Conservation (phyloP, 2,113 vertebrate genomes). For the Cricetomys ansorgei region DNA sequence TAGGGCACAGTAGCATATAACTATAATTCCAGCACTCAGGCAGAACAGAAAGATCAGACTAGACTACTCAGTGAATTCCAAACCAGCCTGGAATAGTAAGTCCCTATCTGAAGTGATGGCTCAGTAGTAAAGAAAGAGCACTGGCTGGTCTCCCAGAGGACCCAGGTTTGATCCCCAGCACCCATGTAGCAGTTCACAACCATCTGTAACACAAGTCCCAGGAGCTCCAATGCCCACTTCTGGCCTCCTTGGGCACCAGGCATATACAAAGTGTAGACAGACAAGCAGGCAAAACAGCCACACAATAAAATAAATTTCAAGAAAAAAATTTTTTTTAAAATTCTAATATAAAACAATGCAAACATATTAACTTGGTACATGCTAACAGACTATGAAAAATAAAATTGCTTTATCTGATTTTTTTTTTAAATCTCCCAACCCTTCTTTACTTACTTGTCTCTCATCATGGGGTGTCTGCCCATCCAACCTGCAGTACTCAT, state of each 20-base stretch:
- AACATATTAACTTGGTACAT: background rate
- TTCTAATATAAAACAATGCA: background rate
- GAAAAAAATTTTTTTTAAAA: background rate
- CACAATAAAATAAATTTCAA: background rate
- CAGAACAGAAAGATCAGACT: background rate
- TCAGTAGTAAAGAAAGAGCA: background rate
- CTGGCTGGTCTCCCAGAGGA: background rate
- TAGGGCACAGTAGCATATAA: background rate
- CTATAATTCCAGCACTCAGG: background rate
- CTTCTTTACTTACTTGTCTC: constrained; percentile 91
- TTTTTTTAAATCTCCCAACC: background rate
- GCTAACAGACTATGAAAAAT: background rate
- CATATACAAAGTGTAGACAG: background rate
- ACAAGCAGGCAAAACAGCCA: background rate
- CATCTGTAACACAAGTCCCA: background rate
- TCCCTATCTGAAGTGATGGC: background rate
- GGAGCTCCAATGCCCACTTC: background rate
- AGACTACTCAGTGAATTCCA: background rate
- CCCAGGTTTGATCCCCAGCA: background rate
- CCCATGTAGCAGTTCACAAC: background rate
- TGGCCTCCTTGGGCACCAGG: background rate
- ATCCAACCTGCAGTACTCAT: constrained; percentile 96
- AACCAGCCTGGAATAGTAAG: background rate
- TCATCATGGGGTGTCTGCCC: constrained; percentile 98
- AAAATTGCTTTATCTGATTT: background rate